Base-by-base conservation (phyloP, 2,888 invertebrate species). In the Tetragnatha montana region DNA sequence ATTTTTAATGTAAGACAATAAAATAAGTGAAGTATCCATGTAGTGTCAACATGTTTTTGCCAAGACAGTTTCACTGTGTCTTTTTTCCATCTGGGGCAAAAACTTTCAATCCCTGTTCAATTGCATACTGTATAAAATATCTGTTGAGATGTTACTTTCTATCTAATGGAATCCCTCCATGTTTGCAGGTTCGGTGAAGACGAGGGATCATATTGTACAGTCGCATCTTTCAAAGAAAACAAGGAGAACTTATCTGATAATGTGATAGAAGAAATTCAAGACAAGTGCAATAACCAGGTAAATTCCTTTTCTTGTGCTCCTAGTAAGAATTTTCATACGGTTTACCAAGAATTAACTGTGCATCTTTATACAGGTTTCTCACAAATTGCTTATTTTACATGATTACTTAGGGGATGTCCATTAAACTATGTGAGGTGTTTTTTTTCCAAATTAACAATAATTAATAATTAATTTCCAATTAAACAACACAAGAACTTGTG, bases 131-230 rank as follows among this genome's bases (percentile, higher is more conserved):
- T 35, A 35, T 14, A 71, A 71, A 71, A 21, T n/a, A 19, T 71
- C n/a, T 71, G n/a, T 35, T 35, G 35, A 35, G 35, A 35, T 35
- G 35, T 35, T 71, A n/a, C 6, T 3, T 75, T 17, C 7, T 78
- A 35, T 35, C 35, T 35, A 35, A 35, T 35, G 35, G 35, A 35
- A 35, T 35, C 35, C 35, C 35, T 35, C 35, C 47, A 35, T 22
- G 4, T 69, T 17, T 69, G 68, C 92, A 95, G 95, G 92, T 95
- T 95, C 92, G 95, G 95, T 92, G 95, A 95, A 93, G 95, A 94
- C 92, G 94, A 95, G 94, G 95, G 95, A 92, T 95, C 95, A 92
- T 95, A 95, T 93, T 95, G 95, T 93, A 95, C 95, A 91, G 93
- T 95, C 93, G 95, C 95, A 92, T 95, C 95, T 88, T 95, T 95